Conservation (phyloP, 2,113 vertebrate genomes). For the Oceanodroma tethys region DNA sequence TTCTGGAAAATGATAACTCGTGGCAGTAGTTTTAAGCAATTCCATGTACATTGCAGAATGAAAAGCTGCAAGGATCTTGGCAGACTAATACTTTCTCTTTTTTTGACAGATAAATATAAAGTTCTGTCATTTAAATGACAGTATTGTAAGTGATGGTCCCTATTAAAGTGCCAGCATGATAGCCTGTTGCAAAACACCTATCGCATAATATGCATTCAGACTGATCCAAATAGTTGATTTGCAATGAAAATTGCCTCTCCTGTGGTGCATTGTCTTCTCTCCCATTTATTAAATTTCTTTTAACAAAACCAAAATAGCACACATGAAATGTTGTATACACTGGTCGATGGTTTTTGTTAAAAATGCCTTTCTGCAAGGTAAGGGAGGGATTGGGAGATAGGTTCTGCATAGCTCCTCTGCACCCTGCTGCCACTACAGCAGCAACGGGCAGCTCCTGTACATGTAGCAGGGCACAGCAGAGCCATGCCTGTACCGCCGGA, state of each 20-base stretch:
- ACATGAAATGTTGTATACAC: not conserved
- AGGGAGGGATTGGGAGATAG: not conserved
- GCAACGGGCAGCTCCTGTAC: not conserved
- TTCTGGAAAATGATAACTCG: not conserved
- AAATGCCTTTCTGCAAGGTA: not conserved
- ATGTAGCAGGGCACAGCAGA: not conserved
- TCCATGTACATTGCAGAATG: not conserved
- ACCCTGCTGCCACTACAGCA: not conserved
- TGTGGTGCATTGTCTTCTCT: not conserved
- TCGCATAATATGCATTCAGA: not conserved
- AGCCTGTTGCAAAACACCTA: not conserved
- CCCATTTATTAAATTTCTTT: not conserved
- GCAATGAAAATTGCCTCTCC: not conserved
- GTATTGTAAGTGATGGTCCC: not conserved
- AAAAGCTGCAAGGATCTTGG: not conserved
- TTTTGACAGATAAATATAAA: not conserved
- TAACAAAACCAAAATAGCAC: not conserved
- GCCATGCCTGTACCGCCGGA: fast-evolving
- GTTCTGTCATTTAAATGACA: not conserved
- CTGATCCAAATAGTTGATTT: not conserved
- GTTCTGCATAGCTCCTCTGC: not conserved
- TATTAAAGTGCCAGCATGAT: not conserved
- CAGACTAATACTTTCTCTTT: not conserved
- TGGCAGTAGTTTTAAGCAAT: not conserved
- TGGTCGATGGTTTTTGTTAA: not conserved